A percentile compares a stretch with the other conserved stretches of the same genome.
Conservation (phyloP, 2,888 invertebrate species). For the Elgonia sp. region DNA sequence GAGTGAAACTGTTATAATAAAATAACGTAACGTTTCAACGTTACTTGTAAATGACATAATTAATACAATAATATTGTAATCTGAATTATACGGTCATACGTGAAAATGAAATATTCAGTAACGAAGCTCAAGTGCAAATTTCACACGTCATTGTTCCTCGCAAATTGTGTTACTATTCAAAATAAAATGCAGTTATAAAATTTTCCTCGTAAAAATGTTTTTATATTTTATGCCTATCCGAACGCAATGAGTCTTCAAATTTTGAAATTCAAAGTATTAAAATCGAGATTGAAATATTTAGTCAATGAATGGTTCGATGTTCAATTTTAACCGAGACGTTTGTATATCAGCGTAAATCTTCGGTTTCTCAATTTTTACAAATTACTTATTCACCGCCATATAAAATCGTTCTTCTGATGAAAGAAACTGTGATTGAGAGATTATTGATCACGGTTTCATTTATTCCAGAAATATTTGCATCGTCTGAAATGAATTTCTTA, state of each 20-base stretch:
- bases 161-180: not conserved
- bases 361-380: constrained; percentile 30
- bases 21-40: constrained; percentile 7
- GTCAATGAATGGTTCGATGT: not conserved
- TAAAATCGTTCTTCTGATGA: constrained; percentile 33
- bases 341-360: constrained; percentile 27
- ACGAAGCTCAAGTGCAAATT: not conserved
- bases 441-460: constrained; percentile 63
- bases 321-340: not conserved
- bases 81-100: not conserved
- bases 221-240: no score
- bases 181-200: no score
- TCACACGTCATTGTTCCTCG: not conserved
- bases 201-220: no score
- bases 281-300: not conserved
- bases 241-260: not conserved
- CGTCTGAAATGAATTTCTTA: constrained; percentile 40
- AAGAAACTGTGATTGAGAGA: constrained; percentile 54
- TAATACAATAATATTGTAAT: constrained; percentile 12
- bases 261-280: not conserved
- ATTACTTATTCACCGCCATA: constrained; percentile 32
- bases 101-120: not conserved
- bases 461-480: constrained; percentile 47
- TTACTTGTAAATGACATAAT: constrained; percentile 41
- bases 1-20: constrained; percentile 15